Evolutionary conservation across 2,888 invertebrate species (phyloP).

Genomic region (Clanis bilineata): DNA sequence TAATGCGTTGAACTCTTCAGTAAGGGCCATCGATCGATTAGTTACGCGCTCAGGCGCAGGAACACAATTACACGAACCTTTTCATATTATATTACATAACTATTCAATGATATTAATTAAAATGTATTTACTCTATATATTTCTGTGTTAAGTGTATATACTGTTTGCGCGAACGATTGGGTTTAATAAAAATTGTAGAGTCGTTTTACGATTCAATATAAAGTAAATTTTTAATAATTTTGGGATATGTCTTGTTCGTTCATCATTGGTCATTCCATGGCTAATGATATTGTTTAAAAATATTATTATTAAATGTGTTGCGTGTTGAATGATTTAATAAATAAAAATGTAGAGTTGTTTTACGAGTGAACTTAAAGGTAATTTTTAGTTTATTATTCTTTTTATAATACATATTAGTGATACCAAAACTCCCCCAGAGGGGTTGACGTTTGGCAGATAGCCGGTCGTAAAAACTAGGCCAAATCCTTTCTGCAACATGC

Average conservation of each 20-base stretch:
- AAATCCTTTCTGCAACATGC: too few relatives aligned
- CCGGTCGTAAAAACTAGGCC: not conserved
- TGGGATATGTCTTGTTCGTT: too few relatives aligned
- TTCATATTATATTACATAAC: slow-evolving; percentile 20
- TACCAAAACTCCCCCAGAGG: too few relatives aligned
- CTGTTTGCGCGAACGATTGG: not conserved
- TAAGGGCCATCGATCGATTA: slow-evolving; percentile 74
- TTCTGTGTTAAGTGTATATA: too few relatives aligned
- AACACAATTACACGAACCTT: slow-evolving; percentile 54
- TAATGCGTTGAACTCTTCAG: slow-evolving; percentile 67
- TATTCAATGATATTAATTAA: not conserved
- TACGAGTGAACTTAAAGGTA: not conserved
- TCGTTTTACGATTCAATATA: not conserved
- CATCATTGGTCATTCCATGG: too few relatives aligned
- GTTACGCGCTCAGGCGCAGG: slow-evolving; percentile 53
- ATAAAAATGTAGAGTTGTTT: not conserved
- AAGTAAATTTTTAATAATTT: too few relatives aligned
- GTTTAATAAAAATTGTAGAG: not conserved
- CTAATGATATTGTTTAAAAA: too few relatives aligned
- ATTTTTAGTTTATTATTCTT: not conserved
- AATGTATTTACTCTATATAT: not conserved
- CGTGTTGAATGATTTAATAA: too few relatives aligned
- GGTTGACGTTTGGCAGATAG: not conserved
- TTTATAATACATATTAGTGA: too few relatives aligned
- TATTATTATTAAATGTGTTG: too few relatives aligned